Evolutionary conservation across 2,797 vertebrate species (phyloP).

Genomic region (Mormyrus hasselquistii): DNA sequence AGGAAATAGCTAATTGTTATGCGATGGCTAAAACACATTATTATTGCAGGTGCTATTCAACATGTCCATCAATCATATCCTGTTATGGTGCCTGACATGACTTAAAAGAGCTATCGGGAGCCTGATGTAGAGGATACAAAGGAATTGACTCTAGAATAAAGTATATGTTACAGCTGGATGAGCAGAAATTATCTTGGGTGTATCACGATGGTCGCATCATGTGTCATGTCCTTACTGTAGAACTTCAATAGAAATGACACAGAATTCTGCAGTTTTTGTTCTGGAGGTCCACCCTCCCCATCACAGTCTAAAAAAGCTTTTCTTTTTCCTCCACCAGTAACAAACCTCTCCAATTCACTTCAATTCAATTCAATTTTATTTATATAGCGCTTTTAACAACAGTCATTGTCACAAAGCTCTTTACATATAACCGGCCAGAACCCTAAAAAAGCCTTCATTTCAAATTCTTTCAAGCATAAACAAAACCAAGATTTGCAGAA

Average conservation of each 20-base stretch:
- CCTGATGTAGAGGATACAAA: neutral
- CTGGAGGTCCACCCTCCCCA: conserved; percentile 7
- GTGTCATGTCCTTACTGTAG: neutral
- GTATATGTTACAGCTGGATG: neutral
- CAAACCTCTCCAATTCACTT: neutral
- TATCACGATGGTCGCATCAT: neutral
- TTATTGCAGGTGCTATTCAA: neutral
- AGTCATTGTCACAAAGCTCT: too few relatives aligned
- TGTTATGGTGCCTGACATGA: neutral
- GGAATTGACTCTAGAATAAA: neutral
- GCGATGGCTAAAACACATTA: neutral
- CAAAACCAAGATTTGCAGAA: neutral
- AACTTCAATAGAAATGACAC: neutral
- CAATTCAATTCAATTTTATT: too few relatives aligned
- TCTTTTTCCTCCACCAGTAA: neutral
- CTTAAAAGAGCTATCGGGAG: neutral
- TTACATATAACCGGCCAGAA: too few relatives aligned
- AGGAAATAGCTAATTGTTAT: neutral
- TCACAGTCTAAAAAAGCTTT: neutral
- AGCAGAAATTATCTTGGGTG: neutral
- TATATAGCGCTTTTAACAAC: too few relatives aligned
- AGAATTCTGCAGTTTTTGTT: conserved; percentile 10
- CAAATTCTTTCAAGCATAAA: neutral
- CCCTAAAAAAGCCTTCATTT: neutral
- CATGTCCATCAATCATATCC: neutral